Evolutionary conservation across 2,888 invertebrate species (phyloP), one percentile per base, ranked within the genome.

Genomic region (Malthinus seriepunctatus): DNA sequence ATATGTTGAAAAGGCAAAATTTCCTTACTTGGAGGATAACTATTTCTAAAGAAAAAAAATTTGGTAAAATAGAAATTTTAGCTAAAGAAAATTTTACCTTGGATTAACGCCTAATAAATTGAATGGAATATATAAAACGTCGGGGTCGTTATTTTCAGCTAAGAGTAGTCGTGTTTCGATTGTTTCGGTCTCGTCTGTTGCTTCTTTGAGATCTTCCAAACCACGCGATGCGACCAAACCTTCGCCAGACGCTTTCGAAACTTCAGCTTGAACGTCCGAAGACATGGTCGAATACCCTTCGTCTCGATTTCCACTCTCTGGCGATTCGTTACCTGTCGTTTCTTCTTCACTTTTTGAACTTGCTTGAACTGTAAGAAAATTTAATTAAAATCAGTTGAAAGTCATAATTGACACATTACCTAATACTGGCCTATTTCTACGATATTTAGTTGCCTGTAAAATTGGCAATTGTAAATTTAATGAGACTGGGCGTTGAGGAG

Each of bases 201-300:
- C 88, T 71, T 89, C 89, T 74, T 89, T 88, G 32, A 89, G 82
- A 72, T 89, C 89, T 63, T 89, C 89, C 7, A 89, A 76, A 7
- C 85, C 86, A 57, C 86, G 75, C 63, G 83, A 80, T 63, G 84
- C 80, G 7, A 60, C 63, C 7, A 51, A 59, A n/a, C 49, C 57
- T 11, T 63, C 67, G 9, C 63, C 65, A 11, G 64, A 84, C 32
- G 72, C 71, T 35, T 80, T 71, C 1, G 85, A 85, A 1, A 87
- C 86, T 69, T 89, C 89, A 0, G 87, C 87, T 76, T 90, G 90
- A 1, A 90, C 89, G 73, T 91, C 91, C 63, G 89, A 89, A 8
- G 90, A 90, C 90, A 91, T 91, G 3, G 91, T 91, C 59, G 90
- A 90, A 77, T 91, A 91, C 11, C 90, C 91, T 75, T 91, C 91